Conservation (phyloP, 2,797 vertebrate species). For the Diceros bicornis region DNA sequence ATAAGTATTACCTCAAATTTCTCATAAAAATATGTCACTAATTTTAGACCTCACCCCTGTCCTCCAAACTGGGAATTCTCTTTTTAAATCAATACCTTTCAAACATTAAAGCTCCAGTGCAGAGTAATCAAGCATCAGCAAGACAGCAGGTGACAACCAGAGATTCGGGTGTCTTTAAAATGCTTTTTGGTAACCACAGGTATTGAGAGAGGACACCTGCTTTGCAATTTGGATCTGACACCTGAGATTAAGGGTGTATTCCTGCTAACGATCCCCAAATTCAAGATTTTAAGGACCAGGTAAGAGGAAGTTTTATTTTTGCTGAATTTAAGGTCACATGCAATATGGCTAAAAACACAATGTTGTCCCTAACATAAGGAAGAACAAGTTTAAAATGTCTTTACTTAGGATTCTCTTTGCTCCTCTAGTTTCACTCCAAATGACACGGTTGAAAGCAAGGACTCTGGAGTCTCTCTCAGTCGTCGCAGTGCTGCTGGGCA, state of each 20-base stretch:
- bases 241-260: not conserved
- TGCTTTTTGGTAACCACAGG: not conserved
- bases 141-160: not conserved
- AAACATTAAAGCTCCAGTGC: not conserved
- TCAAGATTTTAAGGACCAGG: not conserved
- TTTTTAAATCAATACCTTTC: not conserved
- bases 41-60: not conserved
- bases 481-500: rapidly evolving
- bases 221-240: not conserved
- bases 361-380: not conserved
- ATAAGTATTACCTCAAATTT: not conserved
- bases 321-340: not conserved
- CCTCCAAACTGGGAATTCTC: not conserved
- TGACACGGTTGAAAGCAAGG: not conserved
- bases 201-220: not conserved
- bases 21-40: not conserved
- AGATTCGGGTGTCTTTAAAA: not conserved
- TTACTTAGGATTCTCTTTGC: not conserved
- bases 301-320: not conserved
- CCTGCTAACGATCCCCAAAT: not conserved
- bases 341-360: not conserved
- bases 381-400: not conserved
- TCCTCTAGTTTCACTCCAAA: not conserved
- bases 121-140: not conserved
- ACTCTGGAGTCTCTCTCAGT: not conserved